Conservation (phyloP, 2,888 invertebrate species). For the Yponomeuta cagnagella region DNA sequence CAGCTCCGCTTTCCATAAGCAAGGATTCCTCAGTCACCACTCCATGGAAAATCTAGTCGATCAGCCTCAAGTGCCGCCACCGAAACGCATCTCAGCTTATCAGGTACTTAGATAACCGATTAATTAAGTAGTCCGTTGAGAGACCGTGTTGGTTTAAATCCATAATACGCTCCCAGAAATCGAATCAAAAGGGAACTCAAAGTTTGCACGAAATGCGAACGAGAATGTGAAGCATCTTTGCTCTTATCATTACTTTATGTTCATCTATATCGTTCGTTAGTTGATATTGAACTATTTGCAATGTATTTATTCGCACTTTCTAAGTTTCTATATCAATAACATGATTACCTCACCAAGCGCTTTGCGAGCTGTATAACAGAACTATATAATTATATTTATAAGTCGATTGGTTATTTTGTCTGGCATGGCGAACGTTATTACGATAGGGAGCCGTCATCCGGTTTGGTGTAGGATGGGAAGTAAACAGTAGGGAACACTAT, state of each 20-base stretch:
- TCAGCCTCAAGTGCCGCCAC: slow-evolving; percentile 66
- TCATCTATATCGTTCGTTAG: not conserved
- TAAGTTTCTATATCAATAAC: slow-evolving; percentile 40
- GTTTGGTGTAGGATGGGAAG: slow-evolving; percentile 25
- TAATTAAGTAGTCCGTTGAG: too few species aligned
- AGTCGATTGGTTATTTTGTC: slow-evolving; percentile 3
- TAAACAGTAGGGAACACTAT: slow-evolving; percentile 22
- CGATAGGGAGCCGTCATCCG: not conserved
- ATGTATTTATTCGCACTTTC: slow-evolving; percentile 51
- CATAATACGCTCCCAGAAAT: too few species aligned
- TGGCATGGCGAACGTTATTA: not conserved
- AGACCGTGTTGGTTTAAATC: too few species aligned
- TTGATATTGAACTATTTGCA: slow-evolving; percentile 14
- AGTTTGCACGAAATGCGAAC: too few species aligned
- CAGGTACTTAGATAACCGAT: slow-evolving; percentile 52
- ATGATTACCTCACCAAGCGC: slow-evolving; percentile 42
- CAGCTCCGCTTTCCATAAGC: slow-evolving; percentile 56
- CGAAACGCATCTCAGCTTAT: slow-evolving; percentile 71
- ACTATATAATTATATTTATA: too few species aligned
- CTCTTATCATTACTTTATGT: too few species aligned
- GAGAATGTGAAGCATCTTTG: too few species aligned
- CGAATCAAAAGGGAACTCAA: too few species aligned
- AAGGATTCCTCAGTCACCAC: slow-evolving; percentile 73
- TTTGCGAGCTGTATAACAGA: slow-evolving; percentile 46
- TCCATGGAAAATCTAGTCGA: slow-evolving; percentile 83